Conservation (phyloP, 2,113 vertebrate genomes). For the Edolisoma coerulescens region DNA sequence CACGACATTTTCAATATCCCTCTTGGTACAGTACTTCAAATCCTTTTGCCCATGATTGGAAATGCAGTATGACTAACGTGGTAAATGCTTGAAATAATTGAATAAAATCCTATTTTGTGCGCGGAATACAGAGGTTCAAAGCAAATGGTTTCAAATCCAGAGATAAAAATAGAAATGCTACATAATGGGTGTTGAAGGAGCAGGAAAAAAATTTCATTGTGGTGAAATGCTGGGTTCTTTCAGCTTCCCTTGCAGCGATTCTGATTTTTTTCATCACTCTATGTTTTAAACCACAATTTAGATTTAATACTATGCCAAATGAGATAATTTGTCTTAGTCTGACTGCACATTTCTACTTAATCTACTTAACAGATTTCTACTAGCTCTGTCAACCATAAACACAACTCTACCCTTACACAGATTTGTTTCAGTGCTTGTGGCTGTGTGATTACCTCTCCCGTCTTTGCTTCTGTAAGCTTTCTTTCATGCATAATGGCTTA, state of each 20-base stretch:
- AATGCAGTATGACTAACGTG: background rate
- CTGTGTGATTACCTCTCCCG: background rate
- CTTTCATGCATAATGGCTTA: background rate
- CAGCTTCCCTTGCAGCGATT: background rate
- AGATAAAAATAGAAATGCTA: conserved; percentile 13
- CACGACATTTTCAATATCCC: background rate
- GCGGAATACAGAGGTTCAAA: conserved; percentile 19
- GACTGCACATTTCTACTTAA: conserved; percentile 8
- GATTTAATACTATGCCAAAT: background rate
- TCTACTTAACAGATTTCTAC: conserved; percentile 27
- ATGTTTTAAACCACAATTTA: conserved; percentile 11
- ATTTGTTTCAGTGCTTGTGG: background rate
- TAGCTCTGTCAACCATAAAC: background rate
- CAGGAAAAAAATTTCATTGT: background rate
- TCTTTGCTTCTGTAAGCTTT: conserved; percentile 6
- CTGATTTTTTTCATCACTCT: background rate
- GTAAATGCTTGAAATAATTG: conserved; percentile 33
- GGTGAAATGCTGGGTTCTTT: background rate
- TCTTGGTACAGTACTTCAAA: conserved; percentile 26
- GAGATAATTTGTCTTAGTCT: conserved; percentile 32
- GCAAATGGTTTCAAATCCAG: background rate
- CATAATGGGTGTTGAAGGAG: background rate
- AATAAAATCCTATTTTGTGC: conserved; percentile 29
- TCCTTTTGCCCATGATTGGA: background rate
- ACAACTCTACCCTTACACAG: background rate